These are phyloP conservation scores for Drosophila miranda DNA, from an alignment of 1,140 invertebrate genomes.

Conservation along the genomic window DNA sequence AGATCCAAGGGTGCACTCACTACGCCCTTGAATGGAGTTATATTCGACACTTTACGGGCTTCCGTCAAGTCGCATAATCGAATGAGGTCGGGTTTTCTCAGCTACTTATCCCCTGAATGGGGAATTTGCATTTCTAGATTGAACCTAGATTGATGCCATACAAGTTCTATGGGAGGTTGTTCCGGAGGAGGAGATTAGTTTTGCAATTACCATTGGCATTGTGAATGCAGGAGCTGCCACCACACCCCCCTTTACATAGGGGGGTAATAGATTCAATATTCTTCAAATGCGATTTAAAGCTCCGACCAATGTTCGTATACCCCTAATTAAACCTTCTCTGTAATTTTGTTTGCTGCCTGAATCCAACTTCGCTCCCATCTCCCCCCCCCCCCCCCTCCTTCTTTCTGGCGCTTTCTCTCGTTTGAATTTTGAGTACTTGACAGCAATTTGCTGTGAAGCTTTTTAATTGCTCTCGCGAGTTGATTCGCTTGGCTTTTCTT, in stretches of 20 bases:
- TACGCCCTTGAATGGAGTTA: background rate
- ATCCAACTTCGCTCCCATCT: background rate
- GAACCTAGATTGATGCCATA: too few relatives aligned
- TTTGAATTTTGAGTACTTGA: slow-evolving; percentile 52
- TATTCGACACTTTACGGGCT: slow-evolving; percentile 1
- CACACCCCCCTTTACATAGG: too few relatives aligned
- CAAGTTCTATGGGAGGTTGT: too few relatives aligned
- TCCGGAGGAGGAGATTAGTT: too few relatives aligned
- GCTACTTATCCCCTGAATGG: too few relatives aligned
- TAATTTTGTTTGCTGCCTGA: slow-evolving; percentile 4
- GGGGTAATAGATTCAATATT: background rate
- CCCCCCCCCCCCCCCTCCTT: too few relatives aligned
- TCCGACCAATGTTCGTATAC: too few relatives aligned
- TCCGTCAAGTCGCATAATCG: too few relatives aligned
- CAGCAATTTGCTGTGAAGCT: slow-evolving; percentile 50
- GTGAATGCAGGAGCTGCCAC: too few relatives aligned
- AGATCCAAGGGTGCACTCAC: slow-evolving; percentile 3
- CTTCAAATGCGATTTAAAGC: background rate
- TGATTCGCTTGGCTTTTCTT: slow-evolving; percentile 48
- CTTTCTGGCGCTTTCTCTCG: slow-evolving; percentile 6
- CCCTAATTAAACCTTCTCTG: slow-evolving; percentile 12
- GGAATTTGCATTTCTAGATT: too few relatives aligned
- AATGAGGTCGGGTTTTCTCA: too few relatives aligned
- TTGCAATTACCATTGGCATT: too few relatives aligned
- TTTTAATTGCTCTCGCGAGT: slow-evolving; percentile 52